A percentile compares a stretch with the other conserved stretches of the same genome.
Conservation (phyloP, 2,113 vertebrate species). For the Notarius quadriscutis region DNA sequence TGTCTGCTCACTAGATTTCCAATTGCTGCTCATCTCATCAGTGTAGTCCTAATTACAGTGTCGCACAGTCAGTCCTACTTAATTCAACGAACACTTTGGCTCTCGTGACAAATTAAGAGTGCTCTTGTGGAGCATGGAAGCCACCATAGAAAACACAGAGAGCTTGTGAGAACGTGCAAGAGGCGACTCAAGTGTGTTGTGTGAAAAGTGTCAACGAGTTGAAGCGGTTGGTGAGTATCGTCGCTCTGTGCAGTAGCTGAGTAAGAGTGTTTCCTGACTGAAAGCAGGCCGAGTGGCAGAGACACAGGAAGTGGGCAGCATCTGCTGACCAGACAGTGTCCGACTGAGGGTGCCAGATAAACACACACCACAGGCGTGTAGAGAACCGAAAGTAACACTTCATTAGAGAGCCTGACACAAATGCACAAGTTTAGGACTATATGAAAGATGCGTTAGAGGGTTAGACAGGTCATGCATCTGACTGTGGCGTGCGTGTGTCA, state of each 20-base stretch:
- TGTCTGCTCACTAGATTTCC: neutral
- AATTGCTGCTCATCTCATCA: neutral
- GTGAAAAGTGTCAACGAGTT: constrained; percentile 15
- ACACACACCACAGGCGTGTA: constrained; percentile 14
- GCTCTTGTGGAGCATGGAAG: constrained; percentile 29
- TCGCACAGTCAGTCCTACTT: neutral
- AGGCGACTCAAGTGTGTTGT: constrained; percentile 9
- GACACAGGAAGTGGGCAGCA: constrained; percentile 76
- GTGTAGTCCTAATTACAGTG: neutral
- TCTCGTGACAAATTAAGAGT: neutral
- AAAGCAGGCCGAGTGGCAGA: constrained; percentile 43
- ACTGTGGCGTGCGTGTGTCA: neutral
- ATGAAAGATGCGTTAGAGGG: constrained; percentile 8
- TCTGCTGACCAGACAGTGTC: constrained; percentile 62
- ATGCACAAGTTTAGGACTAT: neutral
- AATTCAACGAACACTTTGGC: neutral
- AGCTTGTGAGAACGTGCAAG: constrained; percentile 26
- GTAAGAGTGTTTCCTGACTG: constrained; percentile 46
- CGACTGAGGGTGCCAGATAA: constrained; percentile 43
- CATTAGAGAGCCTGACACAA: constrained; percentile 13
- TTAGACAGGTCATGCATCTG: neutral
- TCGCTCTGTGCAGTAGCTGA: constrained; percentile 34
- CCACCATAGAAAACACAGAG: constrained; percentile 9
- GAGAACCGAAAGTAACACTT: constrained; percentile 67
- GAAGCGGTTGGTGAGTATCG: constrained; percentile 32